These are phyloP conservation scores for Acyrthosiphon pisum DNA, from an alignment of 1,140 invertebrate species.

Conservation along the genomic window DNA sequence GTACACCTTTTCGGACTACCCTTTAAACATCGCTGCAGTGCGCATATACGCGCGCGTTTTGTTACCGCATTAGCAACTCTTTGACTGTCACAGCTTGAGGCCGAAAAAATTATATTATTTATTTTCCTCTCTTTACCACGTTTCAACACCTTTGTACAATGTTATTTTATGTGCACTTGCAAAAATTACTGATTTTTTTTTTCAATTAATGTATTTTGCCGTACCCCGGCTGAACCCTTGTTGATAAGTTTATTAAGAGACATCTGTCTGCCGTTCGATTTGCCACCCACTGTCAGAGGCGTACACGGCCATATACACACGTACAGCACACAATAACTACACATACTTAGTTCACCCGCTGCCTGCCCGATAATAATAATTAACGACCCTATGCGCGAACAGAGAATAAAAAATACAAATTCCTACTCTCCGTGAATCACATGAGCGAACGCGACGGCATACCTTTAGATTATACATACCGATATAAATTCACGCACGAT, in stretches of 20 bases:
- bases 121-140: neutral
- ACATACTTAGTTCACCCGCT: neutral
- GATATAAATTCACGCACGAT: neutral
- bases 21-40: neutral
- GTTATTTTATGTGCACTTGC: conserved; percentile 27
- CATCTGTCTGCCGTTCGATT: conserved; percentile 38
- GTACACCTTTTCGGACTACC: conserved; percentile 29
- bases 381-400: neutral
- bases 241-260: conserved; percentile 46
- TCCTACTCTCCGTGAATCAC: neutral
- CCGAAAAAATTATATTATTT: conserved; percentile 29
- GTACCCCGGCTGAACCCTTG: neutral
- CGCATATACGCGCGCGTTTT: conserved; percentile 24
- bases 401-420: neutral
- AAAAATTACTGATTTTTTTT: conserved; percentile 31
- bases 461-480: neutral
- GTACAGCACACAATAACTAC: neutral
- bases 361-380: neutral
- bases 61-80: conserved; percentile 49
- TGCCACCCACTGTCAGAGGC: conserved; percentile 27
- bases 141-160: conserved; percentile 44
- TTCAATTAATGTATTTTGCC: conserved; percentile 20
- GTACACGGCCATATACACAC: neutral
- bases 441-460: neutral
- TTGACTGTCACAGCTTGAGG: conserved; percentile 49